phyloP scores from a whole-genome alignment of 2,113 vertebrate species.

The Bubo bubo region DNA sequence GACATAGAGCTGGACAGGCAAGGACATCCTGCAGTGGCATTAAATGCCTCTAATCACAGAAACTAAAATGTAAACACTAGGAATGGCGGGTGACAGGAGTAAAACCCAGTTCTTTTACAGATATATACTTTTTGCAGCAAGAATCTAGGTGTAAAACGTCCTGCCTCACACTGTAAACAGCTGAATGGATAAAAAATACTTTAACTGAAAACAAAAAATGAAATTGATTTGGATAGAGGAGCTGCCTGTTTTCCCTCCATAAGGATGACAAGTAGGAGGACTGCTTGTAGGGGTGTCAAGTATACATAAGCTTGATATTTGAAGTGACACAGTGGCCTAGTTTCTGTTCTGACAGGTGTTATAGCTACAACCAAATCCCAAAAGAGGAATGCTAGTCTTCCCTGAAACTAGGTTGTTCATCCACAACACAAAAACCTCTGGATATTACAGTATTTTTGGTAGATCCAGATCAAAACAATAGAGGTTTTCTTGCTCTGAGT shows the following conservation, averaged over 20 bases:
- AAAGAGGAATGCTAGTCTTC: not conserved
- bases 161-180: not conserved
- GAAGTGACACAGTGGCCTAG: constrained; percentile 1
- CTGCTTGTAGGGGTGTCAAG: not conserved
- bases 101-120: not conserved
- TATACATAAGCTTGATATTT: not conserved
- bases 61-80: not conserved
- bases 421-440: not conserved
- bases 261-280: not conserved
- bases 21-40: not conserved
- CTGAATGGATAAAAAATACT: not conserved
- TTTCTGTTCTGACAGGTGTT: not conserved
- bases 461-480: not conserved
- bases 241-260: not conserved
- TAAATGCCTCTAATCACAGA: not conserved
- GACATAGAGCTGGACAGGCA: not conserved
- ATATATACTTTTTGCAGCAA: not conserved
- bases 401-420: not conserved
- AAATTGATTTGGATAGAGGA: not conserved
- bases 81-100: not conserved
- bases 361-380: not conserved
- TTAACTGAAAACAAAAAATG: not conserved
- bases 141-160: not conserved
- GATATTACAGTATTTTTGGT: not conserved
- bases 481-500: not conserved